These are phyloP conservation scores for Trisateles emortualis DNA, from an alignment of 2,888 invertebrate species.

Conservation along the genomic window DNA sequence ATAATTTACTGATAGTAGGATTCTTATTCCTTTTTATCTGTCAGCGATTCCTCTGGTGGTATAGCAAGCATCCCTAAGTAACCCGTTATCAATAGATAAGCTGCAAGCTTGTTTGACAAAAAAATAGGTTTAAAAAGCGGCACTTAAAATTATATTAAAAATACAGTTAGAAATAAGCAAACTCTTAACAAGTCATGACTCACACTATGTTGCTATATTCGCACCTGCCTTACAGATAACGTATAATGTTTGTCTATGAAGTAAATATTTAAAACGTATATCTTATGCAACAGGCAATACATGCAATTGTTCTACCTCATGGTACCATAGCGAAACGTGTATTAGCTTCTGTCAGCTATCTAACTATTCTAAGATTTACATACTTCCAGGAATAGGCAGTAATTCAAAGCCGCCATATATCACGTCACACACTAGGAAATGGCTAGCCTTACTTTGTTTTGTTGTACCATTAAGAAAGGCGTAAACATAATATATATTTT, in stretches of 20 bases:
- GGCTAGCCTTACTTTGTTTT: conserved; percentile 35
- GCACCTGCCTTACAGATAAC: conserved; percentile 6
- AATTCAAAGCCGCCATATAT: conserved; percentile 48
- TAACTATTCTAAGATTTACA: conserved; percentile 36
- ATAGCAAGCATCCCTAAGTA: too few relatives aligned
- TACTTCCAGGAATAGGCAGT: conserved; percentile 42
- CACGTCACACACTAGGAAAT: conserved; percentile 40
- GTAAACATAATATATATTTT: conserved; percentile 20
- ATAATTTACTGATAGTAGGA: too few relatives aligned
- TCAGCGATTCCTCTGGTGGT: too few relatives aligned
- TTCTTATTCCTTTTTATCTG: too few relatives aligned
- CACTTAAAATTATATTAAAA: not conserved
- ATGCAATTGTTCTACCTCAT: conserved; percentile 4
- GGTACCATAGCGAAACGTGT: conserved; percentile 15
- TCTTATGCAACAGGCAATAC: not conserved
- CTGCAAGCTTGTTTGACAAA: too few relatives aligned
- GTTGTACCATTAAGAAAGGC: conserved; percentile 15
- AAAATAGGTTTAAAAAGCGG: not conserved
- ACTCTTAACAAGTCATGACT: not conserved
- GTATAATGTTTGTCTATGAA: not conserved
- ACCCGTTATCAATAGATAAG: too few relatives aligned
- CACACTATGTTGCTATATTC: conserved; percentile 8
- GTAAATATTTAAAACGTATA: conserved; percentile 5
- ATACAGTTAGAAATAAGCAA: not conserved
- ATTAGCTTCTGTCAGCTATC: conserved; percentile 37